Base-by-base conservation (phyloP, 2,888 invertebrate species). In the Idaea aversata region DNA sequence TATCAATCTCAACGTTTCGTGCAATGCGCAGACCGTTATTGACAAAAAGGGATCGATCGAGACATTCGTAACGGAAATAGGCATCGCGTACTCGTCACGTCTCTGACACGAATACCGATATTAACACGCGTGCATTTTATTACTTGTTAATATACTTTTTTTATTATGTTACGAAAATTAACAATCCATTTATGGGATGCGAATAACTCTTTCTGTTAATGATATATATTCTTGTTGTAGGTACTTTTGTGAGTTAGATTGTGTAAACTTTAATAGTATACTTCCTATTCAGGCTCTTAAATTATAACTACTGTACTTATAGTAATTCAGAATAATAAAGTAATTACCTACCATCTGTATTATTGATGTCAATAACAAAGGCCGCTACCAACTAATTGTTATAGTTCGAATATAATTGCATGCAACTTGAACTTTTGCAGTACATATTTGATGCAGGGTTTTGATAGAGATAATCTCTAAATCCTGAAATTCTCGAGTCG, bases 1-100 rank as follows among this genome's bases (percentile, higher is more conserved):
- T 90, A 91, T 91, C 91, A 88, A 90, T 91, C 90, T 90, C 81
- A 78, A 70, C 77, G 81, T 86, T 90, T 90, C 89, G 90, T 90
- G 90, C 86, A 83, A 84, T 86, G 84, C 81, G 78, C 83, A 82
- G 77, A 90, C 91, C 91, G 91, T 91, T 91, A 91, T 83, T 79
- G 84, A 88, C 88, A 90, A 91, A 90, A 91, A 91, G 90, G 91
- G 90, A 83, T 85, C 81, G 86, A 86, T 88, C 86, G 86, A 89
- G 85, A 86, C 82, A 83, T 86, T 86, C 85, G 87, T 89, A 90
- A 91, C 91, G 90, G 91, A 91, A 90, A 91, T 86, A 84, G 86
- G 87, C 86, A 85, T 82, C 84, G 86, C 80, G 85, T 84, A 86
- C 86, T 83, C 86, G 85, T 88, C 88, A 88, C 88, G 86, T 88